These are phyloP conservation scores for Orcinus orca DNA, from an alignment of 2,113 vertebrate species.

Conservation along the genomic window DNA sequence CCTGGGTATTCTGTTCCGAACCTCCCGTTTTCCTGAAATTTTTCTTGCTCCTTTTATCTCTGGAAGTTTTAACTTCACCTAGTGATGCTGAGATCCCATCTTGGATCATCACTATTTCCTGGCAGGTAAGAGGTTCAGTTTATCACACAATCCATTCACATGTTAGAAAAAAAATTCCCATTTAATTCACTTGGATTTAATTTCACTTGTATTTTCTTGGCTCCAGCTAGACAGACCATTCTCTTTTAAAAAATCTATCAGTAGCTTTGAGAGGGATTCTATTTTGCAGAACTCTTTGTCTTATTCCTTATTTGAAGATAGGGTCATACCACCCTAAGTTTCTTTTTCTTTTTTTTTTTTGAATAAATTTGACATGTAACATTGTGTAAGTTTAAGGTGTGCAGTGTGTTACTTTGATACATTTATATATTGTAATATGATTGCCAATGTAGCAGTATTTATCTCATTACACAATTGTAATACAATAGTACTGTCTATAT, in stretches of 20 bases:
- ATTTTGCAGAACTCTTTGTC: not conserved
- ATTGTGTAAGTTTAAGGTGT: not conserved
- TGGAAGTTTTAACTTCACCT: slow-evolving; percentile 38
- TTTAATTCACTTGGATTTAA: slow-evolving; percentile 32
- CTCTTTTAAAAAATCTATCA: slow-evolving; percentile 16
- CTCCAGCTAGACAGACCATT: slow-evolving; percentile 4
- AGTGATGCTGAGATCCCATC: not conserved
- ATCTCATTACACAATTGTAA: not conserved
- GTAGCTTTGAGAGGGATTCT: not conserved
- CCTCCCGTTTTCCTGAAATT: not conserved
- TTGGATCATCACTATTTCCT: slow-evolving; percentile 4
- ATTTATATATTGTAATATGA: not conserved
- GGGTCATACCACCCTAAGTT: not conserved
- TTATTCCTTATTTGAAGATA: slow-evolving; percentile 28
- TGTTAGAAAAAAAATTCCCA: not conserved
- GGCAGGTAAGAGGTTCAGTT: not conserved
- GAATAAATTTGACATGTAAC: not conserved
- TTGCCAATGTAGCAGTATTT: not conserved
- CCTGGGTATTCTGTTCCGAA: not conserved
- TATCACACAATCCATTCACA: not conserved
- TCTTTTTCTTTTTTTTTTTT: not conserved
- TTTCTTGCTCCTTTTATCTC: not conserved
- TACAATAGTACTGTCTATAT: not conserved
- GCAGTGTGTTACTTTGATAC: not conserved
- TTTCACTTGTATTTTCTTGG: slow-evolving; percentile 38